Percentiles rank a stretch among this genome's conserved stretches.
These are phyloP conservation scores for Alauda arvensis DNA, from an alignment of 2,797 vertebrate species.

Conservation along the genomic window DNA sequence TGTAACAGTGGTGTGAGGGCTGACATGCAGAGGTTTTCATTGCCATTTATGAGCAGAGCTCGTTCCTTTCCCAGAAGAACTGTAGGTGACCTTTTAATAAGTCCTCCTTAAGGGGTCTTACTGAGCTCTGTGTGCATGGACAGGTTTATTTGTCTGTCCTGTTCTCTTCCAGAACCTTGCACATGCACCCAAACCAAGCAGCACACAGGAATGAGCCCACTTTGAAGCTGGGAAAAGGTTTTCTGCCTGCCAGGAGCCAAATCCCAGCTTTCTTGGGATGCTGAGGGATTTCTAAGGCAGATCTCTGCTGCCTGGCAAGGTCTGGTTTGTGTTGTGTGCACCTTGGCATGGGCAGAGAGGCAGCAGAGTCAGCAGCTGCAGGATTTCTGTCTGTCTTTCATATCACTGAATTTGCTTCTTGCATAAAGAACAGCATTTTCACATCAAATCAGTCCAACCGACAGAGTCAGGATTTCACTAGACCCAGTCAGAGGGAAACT, in stretches of 20 bases:
- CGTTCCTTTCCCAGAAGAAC: neutral
- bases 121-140: neutral
- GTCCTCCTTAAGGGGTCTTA: neutral
- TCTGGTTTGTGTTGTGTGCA: neutral
- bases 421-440: neutral
- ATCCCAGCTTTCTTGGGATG: neutral
- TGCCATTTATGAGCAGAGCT: neutral
- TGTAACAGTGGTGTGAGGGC: neutral
- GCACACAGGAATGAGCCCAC: neutral
- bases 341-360: neutral
- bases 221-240: neutral
- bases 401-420: neutral
- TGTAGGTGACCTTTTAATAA: neutral
- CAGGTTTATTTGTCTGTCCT: neutral
- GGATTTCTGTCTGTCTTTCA: neutral
- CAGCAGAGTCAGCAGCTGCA: neutral
- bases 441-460: neutral
- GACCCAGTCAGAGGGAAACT: neutral
- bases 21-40: neutral
- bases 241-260: neutral
- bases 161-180: neutral
- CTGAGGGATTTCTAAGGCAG: neutral
- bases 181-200: neutral
- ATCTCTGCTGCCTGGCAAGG: neutral
- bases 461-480: neutral